Evolutionary conservation across 2,888 invertebrate species (phyloP).

Genomic region (Pharmacophagus antenor): DNA sequence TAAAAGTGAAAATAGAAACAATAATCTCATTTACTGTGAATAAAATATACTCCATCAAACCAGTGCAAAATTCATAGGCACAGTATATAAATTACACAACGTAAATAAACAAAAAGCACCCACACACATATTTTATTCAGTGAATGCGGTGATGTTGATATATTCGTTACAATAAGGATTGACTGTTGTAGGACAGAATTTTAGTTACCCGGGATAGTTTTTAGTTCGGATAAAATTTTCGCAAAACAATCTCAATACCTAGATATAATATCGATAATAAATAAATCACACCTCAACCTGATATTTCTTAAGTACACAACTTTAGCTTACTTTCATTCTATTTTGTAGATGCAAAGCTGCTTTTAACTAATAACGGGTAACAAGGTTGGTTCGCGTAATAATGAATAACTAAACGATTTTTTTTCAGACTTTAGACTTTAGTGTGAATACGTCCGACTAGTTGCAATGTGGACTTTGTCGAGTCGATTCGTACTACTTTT

Average conservation of each 20-base stretch:
- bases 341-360: not conserved
- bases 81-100: no score
- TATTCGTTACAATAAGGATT: no score
- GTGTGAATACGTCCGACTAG: slow-evolving; percentile 5
- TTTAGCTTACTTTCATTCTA: not conserved
- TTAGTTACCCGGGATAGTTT: no score
- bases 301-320: not conserved
- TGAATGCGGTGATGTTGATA: no score
- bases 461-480: not conserved
- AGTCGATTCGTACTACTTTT: slow-evolving; percentile 11
- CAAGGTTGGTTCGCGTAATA: not conserved
- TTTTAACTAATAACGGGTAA: not conserved
- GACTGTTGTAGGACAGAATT: no score
- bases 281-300: not conserved
- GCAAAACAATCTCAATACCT: not conserved
- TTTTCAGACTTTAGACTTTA: not conserved
- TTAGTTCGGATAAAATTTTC: not conserved
- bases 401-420: not conserved
- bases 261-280: not conserved
- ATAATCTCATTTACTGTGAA: no score
- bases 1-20: no score
- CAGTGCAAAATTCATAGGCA: no score
- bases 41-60: no score
- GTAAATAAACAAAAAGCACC: no score
- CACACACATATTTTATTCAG: no score